Evolutionary conservation across 2,888 invertebrate species (phyloP), one percentile per base, ranked within the genome.

Genomic region (Ormyrus labotus): DNA sequence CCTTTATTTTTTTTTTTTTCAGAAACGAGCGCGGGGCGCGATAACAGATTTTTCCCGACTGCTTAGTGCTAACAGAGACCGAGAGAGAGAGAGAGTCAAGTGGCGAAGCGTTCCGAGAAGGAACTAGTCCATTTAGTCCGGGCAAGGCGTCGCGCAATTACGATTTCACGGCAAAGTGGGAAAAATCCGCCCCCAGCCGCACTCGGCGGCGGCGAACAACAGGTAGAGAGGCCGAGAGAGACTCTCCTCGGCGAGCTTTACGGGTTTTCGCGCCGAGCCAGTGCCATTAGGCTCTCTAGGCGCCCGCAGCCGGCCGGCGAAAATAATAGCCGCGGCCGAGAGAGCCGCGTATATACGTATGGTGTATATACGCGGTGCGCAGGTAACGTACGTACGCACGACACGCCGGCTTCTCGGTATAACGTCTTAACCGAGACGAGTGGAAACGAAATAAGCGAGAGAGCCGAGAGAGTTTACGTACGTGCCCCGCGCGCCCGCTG

Each of bases 391-490:
- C 34, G 34, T 34, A 34, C 34, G 34, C 4, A 34, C 75, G 82
- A 80, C 82, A 64, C 61, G 74, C 72, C 69, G 78, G 77, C 70
- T 79, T 78, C 78, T 65, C 77, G 61, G 79, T 80, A 71, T 82
- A 81, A 81, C 80, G 84, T 82, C 83, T 84, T 81, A 80, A 84
- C 83, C 81, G 64, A 60, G 79, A 75, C 78, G 77, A 64, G 70
- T 63, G 50, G 74, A 76, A 61, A 68, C 58, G 75, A 68, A 75
- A 76, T 61, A 76, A 76, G 60, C 34, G 65, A 47, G 65, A 9
- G 48, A 65, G 47, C n/a, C 53, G 65, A 13, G 13, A 13, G 13
- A 13, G 47, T 10, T 47, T 60, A 45, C 60, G 11, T 55, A 73
- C 57, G 51, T 63, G 65, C 61, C 57, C 51, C 19, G 67, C 19